Evolutionary conservation across 2,797 vertebrate species (phyloP).

Genomic region (Scleropages formosus): DNA sequence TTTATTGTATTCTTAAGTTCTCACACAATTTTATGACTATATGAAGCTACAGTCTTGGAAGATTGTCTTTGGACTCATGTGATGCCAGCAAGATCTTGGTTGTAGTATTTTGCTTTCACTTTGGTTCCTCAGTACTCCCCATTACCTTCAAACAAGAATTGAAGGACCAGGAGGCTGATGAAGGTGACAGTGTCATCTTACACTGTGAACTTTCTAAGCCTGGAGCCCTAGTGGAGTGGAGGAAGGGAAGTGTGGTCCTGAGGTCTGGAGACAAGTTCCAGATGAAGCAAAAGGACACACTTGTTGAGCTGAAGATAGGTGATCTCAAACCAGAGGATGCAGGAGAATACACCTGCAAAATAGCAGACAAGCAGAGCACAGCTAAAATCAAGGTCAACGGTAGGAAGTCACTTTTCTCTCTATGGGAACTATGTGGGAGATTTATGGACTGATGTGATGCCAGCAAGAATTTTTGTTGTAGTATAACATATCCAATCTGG

Average conservation of each 20-base stretch:
- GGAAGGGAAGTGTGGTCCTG: slow-evolving; percentile 60
- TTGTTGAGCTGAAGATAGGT: slow-evolving; percentile 63
- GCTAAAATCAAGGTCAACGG: slow-evolving; percentile 54
- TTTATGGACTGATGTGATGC: neutral
- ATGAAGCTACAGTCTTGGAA: neutral
- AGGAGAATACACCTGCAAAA: neutral
- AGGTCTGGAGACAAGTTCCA: slow-evolving; percentile 64
- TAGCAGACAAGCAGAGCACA: slow-evolving; percentile 46
- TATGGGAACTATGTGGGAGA: neutral
- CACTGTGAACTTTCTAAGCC: slow-evolving; percentile 58
- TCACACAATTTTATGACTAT: neutral
- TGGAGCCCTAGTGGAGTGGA: slow-evolving; percentile 65
- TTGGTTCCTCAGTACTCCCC: slow-evolving; percentile 69
- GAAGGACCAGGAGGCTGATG: slow-evolving; percentile 57
- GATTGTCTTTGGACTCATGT: neutral
- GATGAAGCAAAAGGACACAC: slow-evolving; percentile 61
- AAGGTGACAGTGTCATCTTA: slow-evolving; percentile 52
- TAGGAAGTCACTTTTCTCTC: slow-evolving; percentile 40
- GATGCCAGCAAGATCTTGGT: neutral
- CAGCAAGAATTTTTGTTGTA: no score
- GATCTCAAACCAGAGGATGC: slow-evolving; percentile 42
- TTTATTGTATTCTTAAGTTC: no score
- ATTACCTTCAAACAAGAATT: slow-evolving; percentile 64
- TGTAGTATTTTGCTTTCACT: neutral
- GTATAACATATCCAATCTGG: neutral